phyloP scores from a whole-genome alignment of 2,113 vertebrate genomes.

The Fregata magnificens region DNA sequence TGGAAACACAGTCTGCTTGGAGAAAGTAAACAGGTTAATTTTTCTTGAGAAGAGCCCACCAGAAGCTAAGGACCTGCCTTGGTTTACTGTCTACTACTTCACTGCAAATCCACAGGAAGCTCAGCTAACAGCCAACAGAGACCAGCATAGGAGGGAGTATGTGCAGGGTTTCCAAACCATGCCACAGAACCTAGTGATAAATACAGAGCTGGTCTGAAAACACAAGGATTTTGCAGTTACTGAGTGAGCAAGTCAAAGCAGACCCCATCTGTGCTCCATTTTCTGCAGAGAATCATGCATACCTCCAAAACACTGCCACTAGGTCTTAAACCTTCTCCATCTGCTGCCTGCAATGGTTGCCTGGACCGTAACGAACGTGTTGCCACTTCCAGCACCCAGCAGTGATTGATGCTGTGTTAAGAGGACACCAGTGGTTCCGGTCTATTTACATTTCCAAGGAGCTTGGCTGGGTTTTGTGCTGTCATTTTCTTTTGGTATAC shows the following conservation, averaged over 20 bases:
- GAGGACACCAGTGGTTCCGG: constrained; percentile 43
- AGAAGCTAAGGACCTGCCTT: background rate
- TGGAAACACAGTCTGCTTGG: background rate
- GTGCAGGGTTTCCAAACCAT: background rate
- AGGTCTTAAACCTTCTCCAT: constrained; percentile 2
- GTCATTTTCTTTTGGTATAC: constrained; percentile 20
- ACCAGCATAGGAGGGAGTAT: background rate
- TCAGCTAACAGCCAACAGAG: background rate
- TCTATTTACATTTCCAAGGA: constrained; percentile 58
- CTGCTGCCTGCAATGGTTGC: background rate
- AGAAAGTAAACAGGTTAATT: background rate
- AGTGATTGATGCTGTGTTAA: constrained; percentile 7
- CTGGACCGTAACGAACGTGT: background rate
- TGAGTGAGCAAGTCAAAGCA: constrained; percentile 30
- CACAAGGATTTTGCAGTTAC: background rate
- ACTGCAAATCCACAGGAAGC: background rate
- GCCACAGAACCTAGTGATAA: background rate
- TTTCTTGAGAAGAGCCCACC: background rate
- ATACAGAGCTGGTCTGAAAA: background rate
- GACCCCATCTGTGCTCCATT: background rate
- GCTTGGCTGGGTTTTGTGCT: constrained; percentile 34
- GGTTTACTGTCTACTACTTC: background rate
- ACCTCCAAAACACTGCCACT: background rate
- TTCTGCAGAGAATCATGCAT: background rate
- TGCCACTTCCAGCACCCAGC: constrained; percentile 31